Evolutionary conservation across 2,113 vertebrate species (phyloP).

Genomic region (Acrocephalus arundinaceus): DNA sequence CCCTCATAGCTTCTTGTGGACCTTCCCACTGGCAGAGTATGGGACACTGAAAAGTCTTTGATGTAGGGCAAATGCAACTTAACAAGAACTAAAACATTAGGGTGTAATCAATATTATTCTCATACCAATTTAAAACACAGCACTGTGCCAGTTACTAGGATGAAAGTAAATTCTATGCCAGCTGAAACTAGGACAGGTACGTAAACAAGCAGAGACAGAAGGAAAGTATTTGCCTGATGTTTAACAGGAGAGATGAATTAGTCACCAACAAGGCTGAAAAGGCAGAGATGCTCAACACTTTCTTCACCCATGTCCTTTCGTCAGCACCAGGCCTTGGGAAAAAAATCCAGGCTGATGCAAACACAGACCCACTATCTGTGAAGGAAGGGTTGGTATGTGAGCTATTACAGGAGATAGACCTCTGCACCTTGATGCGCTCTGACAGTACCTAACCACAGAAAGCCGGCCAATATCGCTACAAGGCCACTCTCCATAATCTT

Average conservation of each 20-base stretch:
- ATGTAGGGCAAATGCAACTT: neutral
- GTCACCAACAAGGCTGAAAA: neutral
- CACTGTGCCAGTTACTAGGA: neutral
- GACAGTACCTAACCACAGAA: neutral
- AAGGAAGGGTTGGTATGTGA: neutral
- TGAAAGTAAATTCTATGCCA: neutral
- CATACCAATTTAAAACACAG: neutral
- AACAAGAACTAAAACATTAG: neutral
- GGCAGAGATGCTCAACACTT: neutral
- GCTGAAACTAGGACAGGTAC: neutral
- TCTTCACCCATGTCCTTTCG: neutral
- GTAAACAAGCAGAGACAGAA: neutral
- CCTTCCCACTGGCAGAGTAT: neutral
- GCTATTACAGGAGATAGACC: neutral
- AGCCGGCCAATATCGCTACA: fast-evolving
- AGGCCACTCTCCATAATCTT: neutral
- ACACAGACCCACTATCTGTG: neutral
- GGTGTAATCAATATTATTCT: neutral
- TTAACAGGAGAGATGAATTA: neutral
- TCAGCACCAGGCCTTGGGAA: neutral
- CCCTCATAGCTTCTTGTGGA: neutral
- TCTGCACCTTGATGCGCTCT: neutral
- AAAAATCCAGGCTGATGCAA: neutral
- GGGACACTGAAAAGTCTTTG: neutral
- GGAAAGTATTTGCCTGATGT: neutral